Percentiles rank a stretch among this genome's conserved stretches.
Evolutionary conservation across 2,888 invertebrate genomes (phyloP).

Genomic region (Oeneis ivallda): DNA sequence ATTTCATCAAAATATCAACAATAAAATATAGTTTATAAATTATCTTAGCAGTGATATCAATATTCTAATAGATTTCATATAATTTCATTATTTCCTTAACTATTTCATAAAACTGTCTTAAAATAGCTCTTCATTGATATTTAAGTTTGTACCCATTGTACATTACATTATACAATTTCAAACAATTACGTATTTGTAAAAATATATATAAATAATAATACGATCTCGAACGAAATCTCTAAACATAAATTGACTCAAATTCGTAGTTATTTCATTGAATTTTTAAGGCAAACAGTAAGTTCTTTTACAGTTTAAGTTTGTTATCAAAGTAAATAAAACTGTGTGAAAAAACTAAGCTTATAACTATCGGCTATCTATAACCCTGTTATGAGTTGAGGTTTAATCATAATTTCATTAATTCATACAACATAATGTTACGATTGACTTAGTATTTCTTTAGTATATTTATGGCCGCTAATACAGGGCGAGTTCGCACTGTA

Average conservation of each 20-base stretch:
- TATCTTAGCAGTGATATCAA: neutral
- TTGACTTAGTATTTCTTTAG: no score
- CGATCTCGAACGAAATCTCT: no score
- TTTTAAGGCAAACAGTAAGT: neutral
- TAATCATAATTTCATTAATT: neutral
- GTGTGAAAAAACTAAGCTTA: constrained; percentile 32
- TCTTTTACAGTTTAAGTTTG: constrained; percentile 8
- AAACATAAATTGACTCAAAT: neutral
- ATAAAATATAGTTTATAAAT: neutral
- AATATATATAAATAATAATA: neutral
- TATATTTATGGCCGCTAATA: no score
- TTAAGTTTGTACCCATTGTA: constrained; percentile 17
- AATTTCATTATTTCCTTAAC: constrained; percentile 12
- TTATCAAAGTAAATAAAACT: constrained; percentile 19
- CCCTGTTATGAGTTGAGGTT: constrained; percentile 64
- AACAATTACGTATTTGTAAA: neutral
- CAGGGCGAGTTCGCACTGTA: no score
- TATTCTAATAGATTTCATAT: constrained; percentile 10
- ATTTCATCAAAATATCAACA: constrained; percentile 8
- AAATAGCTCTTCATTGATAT: constrained; percentile 57
- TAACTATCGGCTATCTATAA: constrained; percentile 61
- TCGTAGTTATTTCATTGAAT: neutral
- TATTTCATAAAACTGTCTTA: constrained; percentile 56
- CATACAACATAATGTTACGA: neutral
- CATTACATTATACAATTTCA: neutral